Conservation (phyloP, 1,140 invertebrate genomes). For the Calycopis cecrops region DNA sequence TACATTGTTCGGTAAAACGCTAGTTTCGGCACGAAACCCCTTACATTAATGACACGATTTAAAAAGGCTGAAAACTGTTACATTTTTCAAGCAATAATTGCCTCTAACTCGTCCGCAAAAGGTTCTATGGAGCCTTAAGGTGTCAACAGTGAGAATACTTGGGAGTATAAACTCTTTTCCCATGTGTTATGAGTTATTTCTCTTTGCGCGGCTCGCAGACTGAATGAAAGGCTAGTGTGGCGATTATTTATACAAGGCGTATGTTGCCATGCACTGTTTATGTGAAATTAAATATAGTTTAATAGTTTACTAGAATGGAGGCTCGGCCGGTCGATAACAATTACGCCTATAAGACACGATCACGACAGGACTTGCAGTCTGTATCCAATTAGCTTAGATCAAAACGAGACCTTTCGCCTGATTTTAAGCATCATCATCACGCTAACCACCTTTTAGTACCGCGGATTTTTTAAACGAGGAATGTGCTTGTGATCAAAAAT, state of each 20-base stretch:
- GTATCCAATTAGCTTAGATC: neutral
- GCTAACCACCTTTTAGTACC: neutral
- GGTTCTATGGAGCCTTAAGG: slow-evolving; percentile 28
- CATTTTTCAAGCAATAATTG: slow-evolving; percentile 30
- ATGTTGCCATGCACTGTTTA: slow-evolving; percentile 62
- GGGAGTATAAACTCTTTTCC: neutral
- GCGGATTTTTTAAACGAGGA: no score
- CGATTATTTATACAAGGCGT: slow-evolving; percentile 62
- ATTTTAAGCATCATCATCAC: neutral
- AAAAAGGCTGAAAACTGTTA: slow-evolving; percentile 40
- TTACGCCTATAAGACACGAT: slow-evolving; percentile 24
- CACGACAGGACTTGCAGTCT: neutral
- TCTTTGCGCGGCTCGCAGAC: slow-evolving; percentile 38
- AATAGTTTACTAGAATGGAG: slow-evolving; percentile 62
- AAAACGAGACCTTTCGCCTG: neutral
- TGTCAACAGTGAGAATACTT: slow-evolving; percentile 23
- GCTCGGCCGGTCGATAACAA: slow-evolving; percentile 41
- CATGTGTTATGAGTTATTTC: slow-evolving; percentile 43
- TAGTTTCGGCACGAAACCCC: slow-evolving; percentile 70
- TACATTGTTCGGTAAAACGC: slow-evolving; percentile 64
- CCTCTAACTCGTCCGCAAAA: slow-evolving; percentile 36
- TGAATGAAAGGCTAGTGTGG: slow-evolving; percentile 46
- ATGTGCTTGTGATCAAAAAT: no score
- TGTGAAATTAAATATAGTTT: slow-evolving; percentile 70
- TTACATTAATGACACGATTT: slow-evolving; percentile 49